A percentile compares a stretch with the other conserved stretches of the same genome.
Conservation (phyloP, 2,797 vertebrate genomes). For the Leptoclinus maculatus region DNA sequence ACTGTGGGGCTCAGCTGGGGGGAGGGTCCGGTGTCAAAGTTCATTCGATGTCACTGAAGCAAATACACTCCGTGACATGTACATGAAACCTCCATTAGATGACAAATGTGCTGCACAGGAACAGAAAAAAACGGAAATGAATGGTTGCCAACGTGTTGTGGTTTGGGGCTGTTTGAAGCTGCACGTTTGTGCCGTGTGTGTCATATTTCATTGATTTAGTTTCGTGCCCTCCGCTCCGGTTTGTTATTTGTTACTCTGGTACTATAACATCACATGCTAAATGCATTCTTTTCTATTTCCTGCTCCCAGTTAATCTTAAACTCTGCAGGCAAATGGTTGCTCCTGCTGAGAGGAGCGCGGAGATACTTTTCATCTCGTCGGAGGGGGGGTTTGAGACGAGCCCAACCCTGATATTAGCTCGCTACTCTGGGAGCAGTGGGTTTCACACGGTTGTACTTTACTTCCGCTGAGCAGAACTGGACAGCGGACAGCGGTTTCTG, state of each 20-base stretch:
- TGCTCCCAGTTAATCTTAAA: conserved; percentile 65
- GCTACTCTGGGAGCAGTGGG: conserved; percentile 45
- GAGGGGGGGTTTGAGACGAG: conserved; percentile 48
- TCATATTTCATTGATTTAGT: conserved; percentile 62
- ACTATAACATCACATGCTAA: conserved; percentile 53
- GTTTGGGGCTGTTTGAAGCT: conserved; percentile 48
- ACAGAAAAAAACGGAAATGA: conserved; percentile 33
- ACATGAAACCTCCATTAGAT: conserved; percentile 45
- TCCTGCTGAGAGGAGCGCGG: conserved; percentile 62
- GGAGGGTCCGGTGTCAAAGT: conserved; percentile 52
- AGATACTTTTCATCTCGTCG: conserved; percentile 51
- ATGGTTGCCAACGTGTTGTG: conserved; percentile 40
- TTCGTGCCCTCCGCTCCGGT: conserved; percentile 30
- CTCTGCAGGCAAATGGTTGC: conserved; percentile 64
- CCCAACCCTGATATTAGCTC: conserved; percentile 58
- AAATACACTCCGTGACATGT: conserved; percentile 47
- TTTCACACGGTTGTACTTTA: conserved; percentile 64
- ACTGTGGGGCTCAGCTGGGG: conserved; percentile 40
- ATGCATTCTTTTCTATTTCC: conserved; percentile 52
- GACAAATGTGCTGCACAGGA: conserved; percentile 46
- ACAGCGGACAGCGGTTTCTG: conserved; percentile 59
- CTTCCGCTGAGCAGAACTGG: conserved; percentile 61
- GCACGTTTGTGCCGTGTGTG: conserved; percentile 46
- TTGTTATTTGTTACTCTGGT: conserved; percentile 50
- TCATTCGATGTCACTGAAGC: conserved; percentile 54